Evolutionary conservation across 2,888 invertebrate species (phyloP), one percentile per base, ranked within the genome.

Genomic region (Agrotis segetum): DNA sequence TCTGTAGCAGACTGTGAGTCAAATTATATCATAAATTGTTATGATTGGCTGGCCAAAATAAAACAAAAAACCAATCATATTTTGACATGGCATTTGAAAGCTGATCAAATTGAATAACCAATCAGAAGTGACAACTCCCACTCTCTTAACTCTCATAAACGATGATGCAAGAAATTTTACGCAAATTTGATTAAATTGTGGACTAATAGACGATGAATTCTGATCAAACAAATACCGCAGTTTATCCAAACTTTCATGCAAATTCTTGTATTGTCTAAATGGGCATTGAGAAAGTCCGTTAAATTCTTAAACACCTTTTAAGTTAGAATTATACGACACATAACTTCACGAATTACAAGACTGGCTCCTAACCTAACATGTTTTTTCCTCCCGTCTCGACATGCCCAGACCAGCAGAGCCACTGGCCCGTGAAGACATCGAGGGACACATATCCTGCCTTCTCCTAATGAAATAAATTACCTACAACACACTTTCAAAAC

Each of bases 361-460:
- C 82, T 79, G 81, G 72, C 88, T 89, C 82, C 66, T 70, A 21
- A 56, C 29, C 86, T 85, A 88, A 67, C 74, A 87, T 83, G 90
- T 93, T 95, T 95, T 94, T 95, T 92, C 91, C 91, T 94, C 93
- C 91, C 89, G 92, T 92, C 93, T 92, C 91, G 89, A 92, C 94
- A 91, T 91, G 92, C 89, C 91, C 92, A 89, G 91, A 89, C 90
- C 90, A 89, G 80, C 82, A 71, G 79, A 89, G 70, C 91, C 93
- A 91, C 92, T 95, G 90, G 95, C 88, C 93, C 95, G 91, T 95
- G 93, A 94, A 95, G 95, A 95, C 90, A 89, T 87, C 85, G 94
- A 95, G 95, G 96, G 96, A 96, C 95, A 96, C 91, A 92, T 94
- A 95, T 95, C 95, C 95, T 95, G 95, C 93, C 94, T 93, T 93